Evolutionary conservation across 2,888 invertebrate genomes (phyloP).

Genomic region (Phanerotoma sp.): DNA sequence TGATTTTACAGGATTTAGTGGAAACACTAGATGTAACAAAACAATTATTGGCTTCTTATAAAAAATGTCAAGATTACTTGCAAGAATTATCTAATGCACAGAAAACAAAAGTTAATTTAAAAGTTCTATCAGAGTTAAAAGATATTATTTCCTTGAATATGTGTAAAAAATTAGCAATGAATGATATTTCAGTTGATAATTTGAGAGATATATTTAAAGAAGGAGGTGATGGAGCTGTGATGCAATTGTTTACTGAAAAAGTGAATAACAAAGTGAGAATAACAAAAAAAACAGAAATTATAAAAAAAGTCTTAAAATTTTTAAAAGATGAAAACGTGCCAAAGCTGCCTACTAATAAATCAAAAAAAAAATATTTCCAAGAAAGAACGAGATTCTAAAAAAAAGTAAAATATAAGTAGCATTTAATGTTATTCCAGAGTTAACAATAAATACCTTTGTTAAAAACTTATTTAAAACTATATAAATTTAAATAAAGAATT

Average conservation of each 20-base stretch:
- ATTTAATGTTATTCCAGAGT: too few relatives aligned
- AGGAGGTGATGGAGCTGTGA: conserved; percentile 12
- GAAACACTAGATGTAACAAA: conserved; percentile 8
- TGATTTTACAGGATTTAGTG: conserved; percentile 6
- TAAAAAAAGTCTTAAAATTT: conserved; percentile 1
- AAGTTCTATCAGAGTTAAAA: conserved; percentile 19
- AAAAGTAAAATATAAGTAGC: too few relatives aligned
- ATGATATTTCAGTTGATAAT: conserved; percentile 20
- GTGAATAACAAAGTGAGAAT: conserved; percentile 14
- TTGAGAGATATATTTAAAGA: conserved; percentile 17
- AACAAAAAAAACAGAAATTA: conserved; percentile 12
- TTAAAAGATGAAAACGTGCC: conserved; percentile 2
- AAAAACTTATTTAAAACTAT: too few relatives aligned
- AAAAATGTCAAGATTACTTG: conserved; percentile 8
- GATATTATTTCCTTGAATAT: conserved; percentile 20
- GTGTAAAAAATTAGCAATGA: conserved; percentile 21
- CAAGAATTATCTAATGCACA: conserved; percentile 15
- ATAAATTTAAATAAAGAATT: too few relatives aligned
- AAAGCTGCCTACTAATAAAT: too few relatives aligned
- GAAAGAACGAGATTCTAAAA: too few relatives aligned
- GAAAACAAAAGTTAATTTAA: conserved; percentile 19
- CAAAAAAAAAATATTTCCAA: too few relatives aligned
- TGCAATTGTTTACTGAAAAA: conserved; percentile 11
- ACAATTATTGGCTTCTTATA: conserved; percentile 8
- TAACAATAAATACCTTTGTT: too few relatives aligned